Evolutionary conservation across 53 echinoderm and acorn worm genomes (phyloP).

Genomic region (Mesocentrotus franciscanus): DNA sequence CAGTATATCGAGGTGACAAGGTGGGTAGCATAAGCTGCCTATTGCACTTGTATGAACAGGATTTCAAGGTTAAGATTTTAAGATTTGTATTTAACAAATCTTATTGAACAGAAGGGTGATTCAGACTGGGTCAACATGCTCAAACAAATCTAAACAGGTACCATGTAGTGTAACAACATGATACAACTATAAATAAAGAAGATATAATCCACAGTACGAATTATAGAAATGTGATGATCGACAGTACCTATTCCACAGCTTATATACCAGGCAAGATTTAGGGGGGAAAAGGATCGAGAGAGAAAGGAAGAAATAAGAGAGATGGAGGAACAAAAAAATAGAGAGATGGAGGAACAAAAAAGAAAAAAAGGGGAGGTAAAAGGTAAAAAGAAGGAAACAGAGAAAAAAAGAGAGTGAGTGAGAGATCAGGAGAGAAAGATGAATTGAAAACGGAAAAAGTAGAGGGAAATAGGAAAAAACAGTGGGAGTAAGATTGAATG

Average conservation of each 20-base stretch:
- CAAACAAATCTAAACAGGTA: not conserved
- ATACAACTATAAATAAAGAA: not conserved
- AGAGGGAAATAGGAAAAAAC: too few relatives aligned
- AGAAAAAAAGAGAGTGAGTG: not conserved
- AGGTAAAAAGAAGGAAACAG: not conserved
- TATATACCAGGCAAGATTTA: not conserved
- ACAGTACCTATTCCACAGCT: not conserved
- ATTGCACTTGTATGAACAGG: too few relatives aligned
- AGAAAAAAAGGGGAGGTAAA: not conserved
- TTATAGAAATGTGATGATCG: not conserved
- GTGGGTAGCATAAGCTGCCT: too few relatives aligned
- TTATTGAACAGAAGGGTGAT: not conserved
- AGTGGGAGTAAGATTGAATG: too few relatives aligned
- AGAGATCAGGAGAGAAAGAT: not conserved
- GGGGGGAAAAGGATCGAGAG: not conserved
- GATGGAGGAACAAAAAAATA: not conserved
- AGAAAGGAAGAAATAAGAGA: not conserved
- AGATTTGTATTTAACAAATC: too few relatives aligned
- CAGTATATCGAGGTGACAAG: too few relatives aligned
- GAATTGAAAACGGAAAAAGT: not conserved
- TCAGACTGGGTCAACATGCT: not conserved
- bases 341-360: not conserved
- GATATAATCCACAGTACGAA: not conserved
- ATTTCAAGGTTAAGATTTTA: too few relatives aligned
- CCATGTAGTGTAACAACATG: not conserved